Percentiles rank a stretch among this genome's conserved stretches.
These are phyloP conservation scores for Artemia franciscana DNA, from an alignment of 1,140 invertebrate species.

Conservation along the genomic window DNA sequence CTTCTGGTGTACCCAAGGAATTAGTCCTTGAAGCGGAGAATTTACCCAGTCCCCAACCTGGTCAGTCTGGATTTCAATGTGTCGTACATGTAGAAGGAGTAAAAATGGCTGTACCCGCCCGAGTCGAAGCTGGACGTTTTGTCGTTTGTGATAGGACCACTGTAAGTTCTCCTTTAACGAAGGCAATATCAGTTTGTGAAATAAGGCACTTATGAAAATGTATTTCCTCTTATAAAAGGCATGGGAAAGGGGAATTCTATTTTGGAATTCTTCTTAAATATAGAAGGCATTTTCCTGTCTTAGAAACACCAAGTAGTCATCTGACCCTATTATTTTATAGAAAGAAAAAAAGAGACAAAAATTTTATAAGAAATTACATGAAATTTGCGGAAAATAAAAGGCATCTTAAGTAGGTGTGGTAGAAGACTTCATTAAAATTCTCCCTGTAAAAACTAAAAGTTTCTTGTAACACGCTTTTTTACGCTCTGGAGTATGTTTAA, in stretches of 20 bases:
- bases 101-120: slow-evolving; percentile 61
- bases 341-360: too few relatives aligned
- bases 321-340: too few relatives aligned
- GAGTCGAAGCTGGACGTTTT: slow-evolving; percentile 50
- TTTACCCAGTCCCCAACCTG: slow-evolving; percentile 48
- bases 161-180: slow-evolving; percentile 20
- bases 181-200: too few relatives aligned
- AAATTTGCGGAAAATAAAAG: too few relatives aligned
- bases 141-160: slow-evolving; percentile 75
- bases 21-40: slow-evolving; percentile 70
- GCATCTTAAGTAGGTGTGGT: too few relatives aligned
- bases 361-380: too few relatives aligned
- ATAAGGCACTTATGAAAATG: background rate
- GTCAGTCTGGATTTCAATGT: slow-evolving; percentile 67
- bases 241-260: background rate
- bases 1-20: slow-evolving; percentile 68
- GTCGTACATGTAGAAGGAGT: slow-evolving; percentile 72
- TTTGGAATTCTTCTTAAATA: background rate
- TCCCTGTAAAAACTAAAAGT: too few relatives aligned
- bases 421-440: too few relatives aligned
- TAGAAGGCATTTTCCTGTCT: too few relatives aligned
- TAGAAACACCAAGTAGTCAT: too few relatives aligned
- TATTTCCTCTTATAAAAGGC: background rate
- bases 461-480: too few relatives aligned
- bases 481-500: too few relatives aligned